Evolutionary conservation across 2,113 vertebrate species (phyloP), one percentile per base, ranked within the genome.

Genomic region (Girardinichthys multiradiatus): DNA sequence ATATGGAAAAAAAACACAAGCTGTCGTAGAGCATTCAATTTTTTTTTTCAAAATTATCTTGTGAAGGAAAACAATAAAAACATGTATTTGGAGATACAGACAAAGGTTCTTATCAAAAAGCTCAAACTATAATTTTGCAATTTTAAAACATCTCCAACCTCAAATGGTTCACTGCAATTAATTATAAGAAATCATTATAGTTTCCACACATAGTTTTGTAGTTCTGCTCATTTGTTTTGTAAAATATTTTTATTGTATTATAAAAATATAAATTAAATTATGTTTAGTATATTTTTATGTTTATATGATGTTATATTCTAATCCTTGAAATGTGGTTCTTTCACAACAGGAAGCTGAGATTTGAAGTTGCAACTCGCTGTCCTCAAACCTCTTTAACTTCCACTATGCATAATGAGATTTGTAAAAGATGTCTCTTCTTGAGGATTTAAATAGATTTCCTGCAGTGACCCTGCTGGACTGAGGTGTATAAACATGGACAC

Each of bases 331-430:
- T 33, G 3, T 33, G 3, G 3, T 5, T 45, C 17, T 19, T 7
- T 45, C 17, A 5, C 42, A 45, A 45, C 42, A 45, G 63, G 30
- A 42, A 24, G 33, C n/a, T 10, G 37, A 63, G 21, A 54, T 1
- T 0, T 62, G 2, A 69, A 60, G 21, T 31, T 72, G 28, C 28
- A 30, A 39, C 33, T 30, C 42, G 5, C 42, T 19, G 17, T 35
- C 68, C 19, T 3, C 5, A 39, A 45, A 72, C 19, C 58, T 66
- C 60, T 67, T 21, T 24, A 48, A n/a, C 30, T 54, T 66, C n/a
- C 42, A 48, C 66, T 81, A 79, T 76, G 33, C 54, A 37, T 70
- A 73, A 45, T 19, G 42, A 77, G 64, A 70, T 74, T 64, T 72
- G 35, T 7, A 19, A 70, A 64, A 72, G 24, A 11, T 62, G 37